These are phyloP conservation scores for Parasteatoda tepidariorum DNA, from an alignment of 1,140 invertebrate species.

Conservation along the genomic window DNA sequence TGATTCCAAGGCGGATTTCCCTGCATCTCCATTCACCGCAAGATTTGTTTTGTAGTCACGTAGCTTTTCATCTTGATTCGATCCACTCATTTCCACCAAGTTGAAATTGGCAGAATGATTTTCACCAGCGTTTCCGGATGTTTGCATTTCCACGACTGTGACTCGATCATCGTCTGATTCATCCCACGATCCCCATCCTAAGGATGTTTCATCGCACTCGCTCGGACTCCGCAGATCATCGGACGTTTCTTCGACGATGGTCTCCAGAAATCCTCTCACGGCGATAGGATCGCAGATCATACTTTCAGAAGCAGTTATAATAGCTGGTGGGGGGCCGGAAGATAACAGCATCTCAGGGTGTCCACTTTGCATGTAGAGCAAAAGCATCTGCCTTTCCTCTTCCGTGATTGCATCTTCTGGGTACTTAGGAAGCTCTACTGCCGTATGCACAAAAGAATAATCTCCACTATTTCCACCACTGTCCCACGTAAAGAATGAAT, in stretches of 20 bases:
- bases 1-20: neutral
- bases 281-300: conserved; percentile 12
- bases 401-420: conserved; percentile 29
- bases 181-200: conserved; percentile 59
- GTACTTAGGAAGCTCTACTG: conserved; percentile 49
- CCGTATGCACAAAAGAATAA: conserved; percentile 51
- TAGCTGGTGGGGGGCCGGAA: neutral
- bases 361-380: conserved; percentile 49
- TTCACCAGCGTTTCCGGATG: neutral
- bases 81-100: neutral
- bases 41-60: neutral
- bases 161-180: conserved; percentile 43
- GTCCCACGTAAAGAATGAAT: conserved; percentile 58
- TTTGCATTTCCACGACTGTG: conserved; percentile 56
- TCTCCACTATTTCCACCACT: conserved; percentile 44
- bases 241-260: conserved; percentile 60
- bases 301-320: neutral
- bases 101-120: neutral
- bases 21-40: neutral
- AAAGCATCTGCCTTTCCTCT: conserved; percentile 43
- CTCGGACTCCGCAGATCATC: conserved; percentile 55
- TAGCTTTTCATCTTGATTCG: neutral
- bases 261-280: conserved; percentile 52
- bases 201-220: conserved; percentile 47
- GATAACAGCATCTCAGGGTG: conserved; percentile 35